Base-by-base conservation (phyloP, 2,113 vertebrate species). In the Crocuta crocuta region DNA sequence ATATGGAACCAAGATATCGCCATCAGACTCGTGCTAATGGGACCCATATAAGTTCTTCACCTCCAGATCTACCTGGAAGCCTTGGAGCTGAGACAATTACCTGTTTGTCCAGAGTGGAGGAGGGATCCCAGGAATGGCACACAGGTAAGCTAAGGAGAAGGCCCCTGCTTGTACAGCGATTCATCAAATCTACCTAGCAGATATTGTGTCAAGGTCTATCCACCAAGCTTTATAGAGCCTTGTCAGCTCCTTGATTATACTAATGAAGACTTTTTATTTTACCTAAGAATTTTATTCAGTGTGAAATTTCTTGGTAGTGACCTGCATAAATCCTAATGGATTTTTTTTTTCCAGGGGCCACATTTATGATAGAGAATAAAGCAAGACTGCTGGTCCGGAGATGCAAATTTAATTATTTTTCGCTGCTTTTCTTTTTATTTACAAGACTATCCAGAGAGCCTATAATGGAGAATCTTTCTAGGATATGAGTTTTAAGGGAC, bases 321-420 rank as follows among this genome's bases (percentile, higher is more conserved):
- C 7, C 6, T 86, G 63, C 16, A 74, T 55, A 94, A 94, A 48
- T 58, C 26, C 7, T 80, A 73, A 26, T 68, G 45, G 10, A n/a
- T 89, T 70, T 61, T 81, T 45, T 66, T 6, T 43, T 74, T 76
- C 43, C 0, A 61, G 23, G 13, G 94, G 19, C 39, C 89, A 23
- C 16, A 87, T 68, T 93, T 92, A 79, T 78, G 53, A 71, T 35
- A 87, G 39, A 82, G 85, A 58, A n/a, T 85, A 39, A 82, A 93
- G 63, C 4, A 73, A 39, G 2, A 79, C 28, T 89, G 12, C 23
- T 66, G 21, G 24, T 87, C 24, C 28, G 66, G 28, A 82, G 53
- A 50, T 92, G 15, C 5, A 94, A 90, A 78, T 81, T 33, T 92
- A 79, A 95, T 76, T 73, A 17, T 84, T 90, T 91, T 66, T 48